Percentiles rank a stretch among this genome's conserved stretches.
phyloP scores from a whole-genome alignment of 1,140 invertebrate species.

The Hypothenemus hampei region DNA sequence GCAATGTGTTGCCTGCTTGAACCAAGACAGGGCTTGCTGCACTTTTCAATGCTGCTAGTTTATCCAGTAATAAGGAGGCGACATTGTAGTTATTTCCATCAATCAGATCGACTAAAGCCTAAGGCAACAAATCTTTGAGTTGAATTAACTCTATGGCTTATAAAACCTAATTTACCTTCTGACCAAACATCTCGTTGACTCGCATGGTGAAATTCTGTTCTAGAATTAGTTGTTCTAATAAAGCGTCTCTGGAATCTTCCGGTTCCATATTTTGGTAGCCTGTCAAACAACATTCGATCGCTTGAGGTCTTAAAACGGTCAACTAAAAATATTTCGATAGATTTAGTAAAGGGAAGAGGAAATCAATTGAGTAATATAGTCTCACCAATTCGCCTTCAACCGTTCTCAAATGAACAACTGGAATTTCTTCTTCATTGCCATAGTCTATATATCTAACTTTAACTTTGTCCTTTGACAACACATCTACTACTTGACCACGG shows the following conservation, averaged over 20 bases:
- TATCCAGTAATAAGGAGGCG: slow-evolving; percentile 39
- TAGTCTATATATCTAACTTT: slow-evolving; percentile 71
- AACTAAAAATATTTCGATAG: slow-evolving; percentile 48
- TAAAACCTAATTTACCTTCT: slow-evolving; percentile 27
- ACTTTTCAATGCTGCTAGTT: slow-evolving; percentile 35
- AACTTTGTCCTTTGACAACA: slow-evolving; percentile 46
- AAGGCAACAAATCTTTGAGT: background rate
- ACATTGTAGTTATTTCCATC: slow-evolving; percentile 44
- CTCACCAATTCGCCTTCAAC: slow-evolving; percentile 53
- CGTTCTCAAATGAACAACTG: slow-evolving; percentile 52
- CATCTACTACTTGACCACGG: slow-evolving; percentile 55
- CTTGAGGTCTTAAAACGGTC: slow-evolving; percentile 60
- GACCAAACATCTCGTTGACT: slow-evolving; percentile 49
- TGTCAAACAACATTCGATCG: slow-evolving; percentile 65
- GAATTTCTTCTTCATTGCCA: slow-evolving; percentile 68
- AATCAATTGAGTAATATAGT: too few species aligned
- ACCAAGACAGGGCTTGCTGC: slow-evolving; percentile 40
- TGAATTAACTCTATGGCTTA: background rate
- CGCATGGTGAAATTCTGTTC: slow-evolving; percentile 52
- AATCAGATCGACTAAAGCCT: slow-evolving; percentile 51
- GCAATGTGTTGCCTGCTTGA: slow-evolving; percentile 40
- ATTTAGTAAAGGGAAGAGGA: too few species aligned
- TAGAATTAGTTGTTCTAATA: slow-evolving; percentile 48
- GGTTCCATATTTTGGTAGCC: slow-evolving; percentile 49
- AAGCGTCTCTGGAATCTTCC: slow-evolving; percentile 42